These are phyloP conservation scores for Nebria brevicollis DNA, from an alignment of 2,888 invertebrate species.

Conservation along the genomic window DNA sequence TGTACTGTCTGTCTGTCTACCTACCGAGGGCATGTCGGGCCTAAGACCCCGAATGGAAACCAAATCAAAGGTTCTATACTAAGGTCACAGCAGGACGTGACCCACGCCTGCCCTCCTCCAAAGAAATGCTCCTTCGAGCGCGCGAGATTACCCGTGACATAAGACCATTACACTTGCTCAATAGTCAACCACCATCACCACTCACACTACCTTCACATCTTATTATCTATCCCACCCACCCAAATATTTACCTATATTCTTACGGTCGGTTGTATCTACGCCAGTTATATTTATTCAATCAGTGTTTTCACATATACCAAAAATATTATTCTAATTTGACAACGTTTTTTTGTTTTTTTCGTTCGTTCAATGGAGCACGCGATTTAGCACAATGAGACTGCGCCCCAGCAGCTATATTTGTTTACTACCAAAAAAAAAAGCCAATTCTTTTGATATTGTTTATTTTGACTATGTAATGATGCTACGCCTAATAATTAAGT, in stretches of 20 bases:
- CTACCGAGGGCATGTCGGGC: slow-evolving; percentile 61
- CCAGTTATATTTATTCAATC: background rate
- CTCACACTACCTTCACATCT: slow-evolving; percentile 5
- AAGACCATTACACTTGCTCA: slow-evolving; percentile 47
- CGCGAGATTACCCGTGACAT: slow-evolving; percentile 54
- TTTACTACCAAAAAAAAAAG: too few relatives aligned
- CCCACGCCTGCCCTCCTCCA: slow-evolving; percentile 68
- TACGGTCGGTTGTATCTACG: background rate
- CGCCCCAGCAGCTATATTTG: too few relatives aligned
- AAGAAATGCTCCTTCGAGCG: slow-evolving; percentile 59
- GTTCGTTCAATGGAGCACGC: too few relatives aligned
- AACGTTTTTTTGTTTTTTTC: background rate
- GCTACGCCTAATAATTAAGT: background rate
- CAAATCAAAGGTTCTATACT: slow-evolving; percentile 74
- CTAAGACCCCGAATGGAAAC: slow-evolving; percentile 80
- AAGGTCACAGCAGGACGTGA: slow-evolving; percentile 79
- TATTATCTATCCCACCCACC: background rate
- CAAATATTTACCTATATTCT: background rate
- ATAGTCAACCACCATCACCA: slow-evolving; percentile 22
- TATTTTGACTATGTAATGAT: background rate
- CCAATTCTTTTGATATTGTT: too few relatives aligned
- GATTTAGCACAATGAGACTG: too few relatives aligned
- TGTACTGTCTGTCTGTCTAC: slow-evolving; percentile 51
- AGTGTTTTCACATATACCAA: background rate
- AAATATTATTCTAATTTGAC: background rate